These are phyloP conservation scores for Temnothorax rugatulus DNA, from an alignment of 2,888 invertebrate genomes.

Conservation along the genomic window DNA sequence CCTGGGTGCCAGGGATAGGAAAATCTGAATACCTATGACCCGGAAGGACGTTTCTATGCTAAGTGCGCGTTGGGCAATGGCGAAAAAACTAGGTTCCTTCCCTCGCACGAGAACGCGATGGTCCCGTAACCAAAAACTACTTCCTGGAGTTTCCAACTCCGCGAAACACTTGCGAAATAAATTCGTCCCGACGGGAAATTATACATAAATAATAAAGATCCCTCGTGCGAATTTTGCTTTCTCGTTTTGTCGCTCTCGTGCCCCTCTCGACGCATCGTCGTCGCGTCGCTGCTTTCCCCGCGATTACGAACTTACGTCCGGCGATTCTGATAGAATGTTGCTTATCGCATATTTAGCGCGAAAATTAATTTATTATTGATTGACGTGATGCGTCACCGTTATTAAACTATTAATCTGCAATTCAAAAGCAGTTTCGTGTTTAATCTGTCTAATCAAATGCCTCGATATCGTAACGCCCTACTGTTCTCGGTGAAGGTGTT, in stretches of 20 bases:
- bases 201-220: slow-evolving; percentile 34
- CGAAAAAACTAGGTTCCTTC: slow-evolving; percentile 53
- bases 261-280: background rate
- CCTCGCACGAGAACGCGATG: background rate
- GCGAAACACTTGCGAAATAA: slow-evolving; percentile 25
- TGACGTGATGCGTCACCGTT: background rate
- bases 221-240: background rate
- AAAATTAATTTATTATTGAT: slow-evolving; percentile 29
- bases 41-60: slow-evolving; percentile 76
- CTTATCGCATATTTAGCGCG: slow-evolving; percentile 7
- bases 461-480: background rate
- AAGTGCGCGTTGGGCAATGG: slow-evolving; percentile 66
- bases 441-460: background rate
- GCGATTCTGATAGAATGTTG: background rate
- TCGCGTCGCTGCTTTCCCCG: too few relatives aligned
- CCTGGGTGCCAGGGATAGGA: slow-evolving; percentile 65
- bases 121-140: slow-evolving; percentile 11
- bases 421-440: background rate
- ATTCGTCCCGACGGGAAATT: slow-evolving; percentile 42
- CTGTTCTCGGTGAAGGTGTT: background rate
- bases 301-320: background rate
- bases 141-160: slow-evolving; percentile 9
- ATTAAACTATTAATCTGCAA: background rate
- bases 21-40: slow-evolving; percentile 79
- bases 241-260: background rate